Evolutionary conservation across 2,113 vertebrate genomes (phyloP), one percentile per base, ranked within the genome.

Genomic region (Steatornis caripensis): DNA sequence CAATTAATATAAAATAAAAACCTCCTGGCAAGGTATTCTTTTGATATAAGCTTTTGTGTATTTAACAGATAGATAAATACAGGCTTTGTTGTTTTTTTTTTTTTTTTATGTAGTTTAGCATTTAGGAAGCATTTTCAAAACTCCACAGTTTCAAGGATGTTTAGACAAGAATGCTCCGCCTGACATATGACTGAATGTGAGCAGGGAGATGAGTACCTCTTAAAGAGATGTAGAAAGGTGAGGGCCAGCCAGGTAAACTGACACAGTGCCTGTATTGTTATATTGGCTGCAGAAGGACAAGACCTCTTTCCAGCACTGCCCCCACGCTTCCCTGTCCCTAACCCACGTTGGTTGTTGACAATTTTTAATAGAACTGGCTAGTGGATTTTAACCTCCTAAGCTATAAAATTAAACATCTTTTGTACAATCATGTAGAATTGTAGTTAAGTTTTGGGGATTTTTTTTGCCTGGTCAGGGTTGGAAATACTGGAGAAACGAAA

Each of bases 1-100:
- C 89, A 92, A 86, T 90, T 95, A 95, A 95, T 93, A 87, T 84
- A 74, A 96, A 95, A 86, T 84, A 85, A 89, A 95, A 95, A 87
- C 78, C 96, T 97, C 23, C 90, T 91, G 96, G 96, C 95, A 97
- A 95, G 80, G 76, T 92, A 89, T 11, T 89, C 57, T 89, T 95
- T 95, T 94, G 96, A 96, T 91, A 93, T 41, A 82, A 92, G 36
- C 72, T 80, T 84, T 69, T 90, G 24, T 85, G 22, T 92, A 58
- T 89, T 96, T 94, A 91, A 75, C 71, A 96, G 84, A 90, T 51
- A 96, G 93, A 82, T 94, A 96, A 92, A 88, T 94, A 64, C 23
- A 87, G 57, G 7, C 18, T 75, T 94, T 65, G 45, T 41, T 90
- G 58, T 72, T 57, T 18, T 30, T 43, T 39, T 64, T 65, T 60